phyloP scores from a whole-genome alignment of 2,888 invertebrate genomes.

The Zygaena filipendulae region DNA sequence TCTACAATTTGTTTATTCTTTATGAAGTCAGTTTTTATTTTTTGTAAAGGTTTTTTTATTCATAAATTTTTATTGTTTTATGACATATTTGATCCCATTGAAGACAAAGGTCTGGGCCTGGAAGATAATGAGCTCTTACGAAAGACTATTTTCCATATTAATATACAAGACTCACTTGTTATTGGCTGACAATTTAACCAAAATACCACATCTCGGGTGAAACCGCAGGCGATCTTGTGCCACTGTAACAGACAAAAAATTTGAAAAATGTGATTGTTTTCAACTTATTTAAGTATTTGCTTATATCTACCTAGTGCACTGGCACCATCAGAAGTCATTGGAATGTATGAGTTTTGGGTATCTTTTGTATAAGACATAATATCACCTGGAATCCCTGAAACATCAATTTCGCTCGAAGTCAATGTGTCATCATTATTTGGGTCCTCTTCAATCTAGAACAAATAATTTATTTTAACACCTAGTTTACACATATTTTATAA shows the following conservation, averaged over 20 bases:
- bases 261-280: slow-evolving; percentile 4
- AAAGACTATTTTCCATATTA: too few relatives aligned
- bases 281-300: slow-evolving; percentile 1
- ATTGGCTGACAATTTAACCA: slow-evolving; percentile 86
- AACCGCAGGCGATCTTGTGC: slow-evolving; percentile 78
- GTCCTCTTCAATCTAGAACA: slow-evolving; percentile 34
- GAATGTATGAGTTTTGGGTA: slow-evolving; percentile 26
- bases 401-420: slow-evolving; percentile 32
- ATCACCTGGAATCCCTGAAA: slow-evolving; percentile 21
- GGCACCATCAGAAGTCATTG: slow-evolving; percentile 32
- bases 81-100: too few relatives aligned
- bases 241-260: slow-evolving; percentile 33
- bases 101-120: too few relatives aligned
- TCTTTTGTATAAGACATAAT: slow-evolving; percentile 23
- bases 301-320: slow-evolving; percentile 32
- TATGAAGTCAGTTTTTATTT: too few relatives aligned
- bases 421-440: slow-evolving; percentile 42
- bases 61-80: too few relatives aligned
- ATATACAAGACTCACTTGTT: slow-evolving; percentile 49
- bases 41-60: too few relatives aligned
- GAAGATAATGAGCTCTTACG: too few relatives aligned
- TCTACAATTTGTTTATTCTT: too few relatives aligned
- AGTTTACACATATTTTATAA: too few relatives aligned
- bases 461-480: too few relatives aligned
- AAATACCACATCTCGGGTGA: slow-evolving; percentile 87